Conservation (phyloP, 1,140 invertebrate species). For the Phocides pigmalion region DNA sequence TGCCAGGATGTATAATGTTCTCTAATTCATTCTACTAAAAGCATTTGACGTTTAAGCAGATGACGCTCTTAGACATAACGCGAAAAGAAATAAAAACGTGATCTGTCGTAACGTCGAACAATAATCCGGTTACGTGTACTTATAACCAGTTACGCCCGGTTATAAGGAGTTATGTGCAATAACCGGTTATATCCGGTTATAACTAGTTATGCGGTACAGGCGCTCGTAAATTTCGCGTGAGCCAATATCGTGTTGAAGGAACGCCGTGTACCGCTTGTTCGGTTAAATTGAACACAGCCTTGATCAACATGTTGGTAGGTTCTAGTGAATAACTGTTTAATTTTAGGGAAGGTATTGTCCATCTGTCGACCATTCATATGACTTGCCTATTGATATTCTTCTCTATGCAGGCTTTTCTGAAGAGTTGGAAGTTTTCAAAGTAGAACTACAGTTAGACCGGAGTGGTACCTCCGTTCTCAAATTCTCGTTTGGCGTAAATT, state of each 20-base stretch:
- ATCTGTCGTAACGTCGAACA: slow-evolving; percentile 39
- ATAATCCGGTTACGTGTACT: slow-evolving; percentile 61
- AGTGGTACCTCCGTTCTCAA: no score
- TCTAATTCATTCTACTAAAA: slow-evolving; percentile 35
- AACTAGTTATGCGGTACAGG: slow-evolving; percentile 31
- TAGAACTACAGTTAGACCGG: no score
- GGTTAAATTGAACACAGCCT: slow-evolving; percentile 62
- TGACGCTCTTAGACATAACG: slow-evolving; percentile 39
- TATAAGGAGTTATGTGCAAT: slow-evolving; percentile 40
- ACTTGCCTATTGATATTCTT: no score
- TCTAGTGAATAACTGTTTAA: background rate
- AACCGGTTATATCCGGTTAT: slow-evolving; percentile 37
- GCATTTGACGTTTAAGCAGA: slow-evolving; percentile 44
- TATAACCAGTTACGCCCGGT: slow-evolving; percentile 42
- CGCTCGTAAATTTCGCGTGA: slow-evolving; percentile 64
- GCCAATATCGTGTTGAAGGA: slow-evolving; percentile 63
- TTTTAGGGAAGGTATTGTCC: no score
- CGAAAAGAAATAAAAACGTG: slow-evolving; percentile 41
- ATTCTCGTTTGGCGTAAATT: no score
- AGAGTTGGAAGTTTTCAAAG: no score
- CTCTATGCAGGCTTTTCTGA: no score
- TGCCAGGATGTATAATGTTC: background rate
- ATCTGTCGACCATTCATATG: no score
- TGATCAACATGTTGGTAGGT: slow-evolving; percentile 38
- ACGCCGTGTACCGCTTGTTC: slow-evolving; percentile 50